Evolutionary conservation across 2,888 invertebrate species (phyloP), one percentile per base, ranked within the genome.

Genomic region (Deroplatys truncata): DNA sequence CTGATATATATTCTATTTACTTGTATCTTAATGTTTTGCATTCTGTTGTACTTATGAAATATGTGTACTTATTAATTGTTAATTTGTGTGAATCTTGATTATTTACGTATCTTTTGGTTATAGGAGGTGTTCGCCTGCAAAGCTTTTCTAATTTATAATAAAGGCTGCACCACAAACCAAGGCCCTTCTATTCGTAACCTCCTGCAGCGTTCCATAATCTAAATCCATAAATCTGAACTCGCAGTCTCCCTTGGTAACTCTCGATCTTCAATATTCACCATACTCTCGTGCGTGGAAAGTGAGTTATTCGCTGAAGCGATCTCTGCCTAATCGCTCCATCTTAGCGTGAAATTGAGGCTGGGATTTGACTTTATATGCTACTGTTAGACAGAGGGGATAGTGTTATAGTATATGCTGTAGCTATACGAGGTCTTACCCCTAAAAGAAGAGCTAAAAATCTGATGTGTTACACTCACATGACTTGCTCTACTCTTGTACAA

Each of bases 281-380:
- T 31, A 35, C 43, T 43, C 84, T 29, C 84, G 25, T 85, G 84
- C 25, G 43, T 31, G 84, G 84, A 82, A 88, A 90, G 90, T 86
- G 90, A 90, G 90, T 90, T 90, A 90, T 90, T 84, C 88, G 86
- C 56, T 88, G 29, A 88, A 88, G 72, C 84, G 90, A 88, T 88
- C 86, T 35, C 86, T 88, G 83, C 90, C 88, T 90, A 90, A 90
- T 90, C 90, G 88, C 85, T 85, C 88, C 88, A 90, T 88, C 84
- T 85, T 88, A 86, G 72, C 90, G 90, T 90, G 90, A 90, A 90
- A 90, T 90, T 90, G 89, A 85, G 90, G 88, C 29, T 90, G 90
- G 87, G 88, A 90, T 90, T 90, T 89, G 86, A 84, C 84, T 89
- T 89, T 82, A 89, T 89, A 88, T 87, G 89, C 20, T 85, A 85